Conservation (phyloP, 1,140 invertebrate genomes). For the Sycophila sp. region DNA sequence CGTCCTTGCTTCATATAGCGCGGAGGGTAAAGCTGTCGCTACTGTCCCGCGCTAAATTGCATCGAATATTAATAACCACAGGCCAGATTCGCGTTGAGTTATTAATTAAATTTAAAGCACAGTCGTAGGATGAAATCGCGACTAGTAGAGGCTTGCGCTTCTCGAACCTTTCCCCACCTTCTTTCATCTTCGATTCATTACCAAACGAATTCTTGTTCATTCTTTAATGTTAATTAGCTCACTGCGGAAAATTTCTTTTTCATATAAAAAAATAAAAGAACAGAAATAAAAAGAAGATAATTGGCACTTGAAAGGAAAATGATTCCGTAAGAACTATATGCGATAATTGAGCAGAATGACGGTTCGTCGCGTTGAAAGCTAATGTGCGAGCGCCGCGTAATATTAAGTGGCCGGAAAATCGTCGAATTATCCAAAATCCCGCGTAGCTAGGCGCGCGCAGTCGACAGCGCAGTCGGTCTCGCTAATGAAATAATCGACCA, state of each 20-base stretch:
- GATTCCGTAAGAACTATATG: no score
- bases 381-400: neutral
- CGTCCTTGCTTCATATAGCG: neutral
- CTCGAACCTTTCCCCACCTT: neutral
- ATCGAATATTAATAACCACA: slow-evolving; percentile 34
- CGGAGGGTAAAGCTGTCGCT: neutral
- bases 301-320: no score
- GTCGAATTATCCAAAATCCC: slow-evolving; percentile 24
- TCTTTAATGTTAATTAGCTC: no score
- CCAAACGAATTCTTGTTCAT: no score
- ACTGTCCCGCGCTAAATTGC: slow-evolving; percentile 5
- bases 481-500: slow-evolving; percentile 22
- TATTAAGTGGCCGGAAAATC: slow-evolving; percentile 25
- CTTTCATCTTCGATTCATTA: slow-evolving; percentile 22
- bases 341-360: no score
- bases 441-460: neutral
- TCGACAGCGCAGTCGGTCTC: neutral
- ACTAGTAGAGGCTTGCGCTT: neutral
- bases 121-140: neutral
- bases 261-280: no score
- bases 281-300: no score
- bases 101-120: slow-evolving; percentile 31
- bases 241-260: no score
- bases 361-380: no score
- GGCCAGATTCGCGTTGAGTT: neutral